Evolutionary conservation across 2,888 invertebrate species (phyloP), one percentile per base, ranked within the genome.

Genomic region (Tetragonula carbonaria): DNA sequence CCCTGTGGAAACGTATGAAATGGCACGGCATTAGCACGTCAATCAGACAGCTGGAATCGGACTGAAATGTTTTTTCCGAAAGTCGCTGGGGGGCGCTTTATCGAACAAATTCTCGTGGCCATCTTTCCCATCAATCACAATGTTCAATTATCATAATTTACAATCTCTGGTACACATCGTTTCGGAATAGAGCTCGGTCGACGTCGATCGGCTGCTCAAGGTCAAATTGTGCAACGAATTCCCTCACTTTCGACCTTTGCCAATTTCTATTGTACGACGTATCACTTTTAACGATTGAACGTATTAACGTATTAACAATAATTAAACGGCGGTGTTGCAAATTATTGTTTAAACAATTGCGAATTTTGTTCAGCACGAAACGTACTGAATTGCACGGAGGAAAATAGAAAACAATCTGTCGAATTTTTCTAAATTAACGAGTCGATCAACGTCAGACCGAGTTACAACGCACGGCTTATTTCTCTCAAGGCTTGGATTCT

Each of bases 51-150:
- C 21, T 51, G n/a, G 45, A 78, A 63, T 59, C 72, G 38, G 59
- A 63, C 63, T 67, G 57, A 78, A 80, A 72, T 78, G 28, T 66
- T 78, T 45, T 66, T 28, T 62, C 23, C 2, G 45, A 51, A 77
- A 57, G 38, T 55, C 57, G 33, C 23, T n/a, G 28, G 63, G 45
- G 45, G 70, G 70, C 38, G 50, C 28, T 57, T 50, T 68, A 66
- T 66, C 57, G 53, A 73, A 51, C 51, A 77, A 71, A 66, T 33
- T 11, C 55, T 57, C 16, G 50, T 33, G 62, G 11, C 55, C 13
- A 8, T 28, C 23, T 23, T 28, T 51, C 50, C 51, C 50, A 75
- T 21, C 13, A 59, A 45, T n/a, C 59, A 4, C 50, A n/a, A 18
- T 51, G n/a, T 28, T 53, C n/a, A 6, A 13, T 45, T 23, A 38